Conservation (phyloP, 2,113 vertebrate genomes). For the Trichechus manatus region DNA sequence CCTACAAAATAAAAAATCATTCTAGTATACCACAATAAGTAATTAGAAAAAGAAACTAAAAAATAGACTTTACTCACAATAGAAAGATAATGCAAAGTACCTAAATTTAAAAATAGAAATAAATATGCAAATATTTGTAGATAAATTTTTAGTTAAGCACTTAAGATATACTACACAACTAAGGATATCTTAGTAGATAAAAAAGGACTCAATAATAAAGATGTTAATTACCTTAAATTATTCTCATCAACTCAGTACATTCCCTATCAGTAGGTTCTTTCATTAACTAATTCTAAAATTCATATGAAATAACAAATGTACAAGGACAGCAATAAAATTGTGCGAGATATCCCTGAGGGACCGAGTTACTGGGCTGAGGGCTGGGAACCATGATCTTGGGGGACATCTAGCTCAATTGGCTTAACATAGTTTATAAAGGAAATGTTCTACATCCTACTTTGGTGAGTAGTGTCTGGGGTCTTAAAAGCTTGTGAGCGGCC, state of each 20-base stretch:
- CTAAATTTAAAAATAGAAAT: not conserved
- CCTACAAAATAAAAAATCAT: not conserved
- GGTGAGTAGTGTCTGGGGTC: no score
- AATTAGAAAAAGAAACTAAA: not conserved
- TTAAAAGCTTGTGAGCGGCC: no score
- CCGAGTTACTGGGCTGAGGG: no score
- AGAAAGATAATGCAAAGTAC: not conserved
- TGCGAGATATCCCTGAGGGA: no score
- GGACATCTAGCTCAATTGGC: no score
- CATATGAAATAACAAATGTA: no score
- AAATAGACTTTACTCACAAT: not conserved
- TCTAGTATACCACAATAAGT: not conserved
- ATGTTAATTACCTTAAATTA: not conserved
- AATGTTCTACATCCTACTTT: no score
- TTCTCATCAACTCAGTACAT: not conserved
- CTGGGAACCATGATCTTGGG: no score
- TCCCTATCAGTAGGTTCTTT: not conserved
- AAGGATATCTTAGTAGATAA: not conserved
- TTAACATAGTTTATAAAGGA: no score
- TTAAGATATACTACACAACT: not conserved
- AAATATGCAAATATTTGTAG: not conserved
- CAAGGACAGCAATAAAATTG: no score
- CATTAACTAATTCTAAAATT: not conserved
- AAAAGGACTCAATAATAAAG: not conserved
- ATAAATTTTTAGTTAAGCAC: not conserved